Base-by-base conservation (phyloP, 2,888 invertebrate genomes). In the Fragum whitleyi region DNA sequence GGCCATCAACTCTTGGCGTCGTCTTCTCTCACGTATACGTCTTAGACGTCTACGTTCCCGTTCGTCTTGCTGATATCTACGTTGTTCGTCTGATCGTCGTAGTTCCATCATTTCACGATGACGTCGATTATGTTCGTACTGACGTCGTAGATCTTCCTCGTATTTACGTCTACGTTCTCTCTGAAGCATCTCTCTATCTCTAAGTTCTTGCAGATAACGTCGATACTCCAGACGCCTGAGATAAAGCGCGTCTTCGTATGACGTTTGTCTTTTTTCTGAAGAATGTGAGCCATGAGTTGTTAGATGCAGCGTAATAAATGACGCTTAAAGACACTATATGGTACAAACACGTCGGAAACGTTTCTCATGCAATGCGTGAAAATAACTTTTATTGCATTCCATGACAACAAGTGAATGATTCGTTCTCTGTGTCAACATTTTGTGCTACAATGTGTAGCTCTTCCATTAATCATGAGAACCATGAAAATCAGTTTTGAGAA, bases 211-310 rank as follows among this genome's bases (percentile, higher is more conserved):
- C 14, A 85, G 69, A 47, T 78, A 82, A 16, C 85, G 79, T 21
- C 75, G 68, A 42, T 85, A 82, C 42, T 85, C 85, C 14, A 75
- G 29, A 23, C 79, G 77, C 42, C 85, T 65, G 14, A 65, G 36
- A 61, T 81, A 75, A 14, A 79, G 29, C 7, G 70, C 77, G 53
- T 81, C 74, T 7, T 77, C 68, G 70, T 77, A 74, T 16, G 79
- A 75, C n/a, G 62, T 55, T 51, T 85, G 85, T n/a, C 85, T 77
- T 59, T 85, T 85, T 53, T 77, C 85, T 85, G 79, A 68, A 70
- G 74, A 65, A 70, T 32, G 55, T 1, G 26, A 57, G 57, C 57
- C 21, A 57, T 23, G 26, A 19, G 7, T 47, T 47, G 19, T 19
- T 5, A 47, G 19, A 47, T 47, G 14, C 47, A 47, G 47, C n/a